Conservation (phyloP, 2,113 vertebrate species). For the Nanorana parkeri region DNA sequence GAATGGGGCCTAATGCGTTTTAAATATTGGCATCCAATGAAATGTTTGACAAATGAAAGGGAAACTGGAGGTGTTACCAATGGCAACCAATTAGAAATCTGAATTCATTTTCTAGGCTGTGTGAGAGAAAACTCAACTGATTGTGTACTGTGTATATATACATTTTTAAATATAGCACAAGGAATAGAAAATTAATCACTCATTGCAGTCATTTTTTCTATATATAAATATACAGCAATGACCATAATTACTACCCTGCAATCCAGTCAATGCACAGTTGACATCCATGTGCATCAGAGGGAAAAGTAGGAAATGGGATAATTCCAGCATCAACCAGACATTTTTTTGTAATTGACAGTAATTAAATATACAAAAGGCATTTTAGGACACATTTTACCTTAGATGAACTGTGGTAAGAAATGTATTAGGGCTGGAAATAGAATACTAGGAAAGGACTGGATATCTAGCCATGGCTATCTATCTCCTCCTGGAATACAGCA, state of each 20-base stretch:
- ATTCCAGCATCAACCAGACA: slow-evolving; percentile 28
- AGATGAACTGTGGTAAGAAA: slow-evolving; percentile 4
- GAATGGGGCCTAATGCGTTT: too few species aligned
- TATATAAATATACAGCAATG: too few species aligned
- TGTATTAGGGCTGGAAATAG: not conserved
- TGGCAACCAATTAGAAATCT: too few species aligned
- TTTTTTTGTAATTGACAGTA: slow-evolving; percentile 29
- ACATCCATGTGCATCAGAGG: not conserved
- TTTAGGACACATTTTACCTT: slow-evolving; percentile 42
- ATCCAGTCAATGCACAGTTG: slow-evolving; percentile 4
- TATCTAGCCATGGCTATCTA: not conserved
- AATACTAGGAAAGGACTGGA: not conserved
- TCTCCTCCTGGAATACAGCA: not conserved
- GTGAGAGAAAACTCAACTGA: too few species aligned
- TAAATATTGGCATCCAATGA: too few species aligned
- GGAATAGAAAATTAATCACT: too few species aligned
- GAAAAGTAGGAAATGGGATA: slow-evolving; percentile 22
- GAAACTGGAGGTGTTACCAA: too few species aligned
- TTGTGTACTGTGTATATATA: too few species aligned
- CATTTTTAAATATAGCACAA: too few species aligned
- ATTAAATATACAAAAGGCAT: slow-evolving; percentile 22
- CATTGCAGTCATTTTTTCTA: too few species aligned
- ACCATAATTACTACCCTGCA: not conserved
- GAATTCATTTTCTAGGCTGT: too few species aligned
- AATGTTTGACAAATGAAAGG: too few species aligned